Base-by-base conservation (phyloP, 2,113 vertebrate genomes). In the Theropithecus gelada region DNA sequence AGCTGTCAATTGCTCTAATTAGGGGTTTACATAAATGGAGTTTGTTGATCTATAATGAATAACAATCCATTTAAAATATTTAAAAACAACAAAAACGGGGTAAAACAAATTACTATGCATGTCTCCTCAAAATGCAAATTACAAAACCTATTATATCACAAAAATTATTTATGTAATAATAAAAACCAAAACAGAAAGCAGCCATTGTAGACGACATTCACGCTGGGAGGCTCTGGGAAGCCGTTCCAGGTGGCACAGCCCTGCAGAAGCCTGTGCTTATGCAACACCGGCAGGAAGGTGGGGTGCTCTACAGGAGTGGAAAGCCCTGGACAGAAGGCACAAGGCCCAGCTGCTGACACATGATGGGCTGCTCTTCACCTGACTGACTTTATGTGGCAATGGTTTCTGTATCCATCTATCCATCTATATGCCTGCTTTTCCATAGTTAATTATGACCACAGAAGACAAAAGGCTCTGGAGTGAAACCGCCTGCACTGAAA, bases 11-110 rank as follows among this genome's bases (percentile, higher is more conserved):
- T 90, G 99, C 99, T 95, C 99, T 98, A 98, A 99, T 99, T 87
- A 99, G 99, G 20, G 99, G 99, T 70, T 99, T 99, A 85, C 99
- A 99, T n/a, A 99, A 97, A 96, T 99, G 99, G 45, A 99, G 99
- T 97, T 99, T 99, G 98, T 99, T 99, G 98, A 99, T 99, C 99
- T 99, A 97, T 45, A 78, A 64, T 61, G 50, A 14, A 23, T 6
- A 73, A 50, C 23, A 38, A 68, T 18, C 90, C 93, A 70, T 93
- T 94, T 75, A 64, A 48, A 79, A 75, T 18, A 88, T 7, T 17
- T 0, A 79, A 79, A 93, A 72, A 40, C 2, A 76, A 14, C 55
- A 38, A 20, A 50, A 81, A 79, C 4, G 57, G 64, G 4, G 40
- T 8, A 52, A 14, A 43, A 79, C 35, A 18, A 30, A 59, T 57